Percentiles rank a stretch among this genome's conserved stretches.
phyloP scores from a whole-genome alignment of 2,888 invertebrate genomes.

The Schizaphis graminum region DNA sequence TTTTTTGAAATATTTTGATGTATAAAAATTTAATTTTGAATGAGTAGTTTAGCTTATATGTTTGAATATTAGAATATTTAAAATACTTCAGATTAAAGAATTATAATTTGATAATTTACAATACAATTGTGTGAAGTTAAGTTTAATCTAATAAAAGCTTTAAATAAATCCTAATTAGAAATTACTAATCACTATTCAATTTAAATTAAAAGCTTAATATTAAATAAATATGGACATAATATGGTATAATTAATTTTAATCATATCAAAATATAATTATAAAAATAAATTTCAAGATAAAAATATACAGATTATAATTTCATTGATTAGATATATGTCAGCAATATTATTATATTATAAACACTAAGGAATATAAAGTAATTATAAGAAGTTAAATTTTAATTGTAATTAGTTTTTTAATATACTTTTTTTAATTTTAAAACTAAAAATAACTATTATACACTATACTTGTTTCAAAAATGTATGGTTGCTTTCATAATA shows the following conservation, averaged over 20 bases:
- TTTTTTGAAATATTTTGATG: not conserved
- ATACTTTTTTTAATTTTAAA: not conserved
- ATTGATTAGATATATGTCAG: conserved; percentile 5
- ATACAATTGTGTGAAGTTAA: not conserved
- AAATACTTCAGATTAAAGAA: not conserved
- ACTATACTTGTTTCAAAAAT: not conserved
- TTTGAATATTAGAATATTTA: not conserved
- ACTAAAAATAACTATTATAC: not conserved
- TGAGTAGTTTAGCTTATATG: not conserved
- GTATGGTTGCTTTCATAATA: not conserved
- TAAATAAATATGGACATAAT: not conserved
- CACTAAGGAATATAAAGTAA: not conserved
- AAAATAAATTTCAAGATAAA: conserved; percentile 24
- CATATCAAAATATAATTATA: not conserved
- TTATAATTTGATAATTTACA: not conserved
- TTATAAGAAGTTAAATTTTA: not conserved
- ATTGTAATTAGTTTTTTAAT: not conserved
- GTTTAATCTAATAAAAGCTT: not conserved
- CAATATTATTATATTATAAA: not conserved
- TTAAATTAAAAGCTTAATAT: not conserved
- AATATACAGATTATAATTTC: not conserved
- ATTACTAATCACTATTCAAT: not conserved
- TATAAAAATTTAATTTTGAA: not conserved
- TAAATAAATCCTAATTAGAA: not conserved
- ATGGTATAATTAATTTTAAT: not conserved